Evolutionary conservation across 2,888 invertebrate species (phyloP), one percentile per base, ranked within the genome.

Genomic region (Plusia festucae): DNA sequence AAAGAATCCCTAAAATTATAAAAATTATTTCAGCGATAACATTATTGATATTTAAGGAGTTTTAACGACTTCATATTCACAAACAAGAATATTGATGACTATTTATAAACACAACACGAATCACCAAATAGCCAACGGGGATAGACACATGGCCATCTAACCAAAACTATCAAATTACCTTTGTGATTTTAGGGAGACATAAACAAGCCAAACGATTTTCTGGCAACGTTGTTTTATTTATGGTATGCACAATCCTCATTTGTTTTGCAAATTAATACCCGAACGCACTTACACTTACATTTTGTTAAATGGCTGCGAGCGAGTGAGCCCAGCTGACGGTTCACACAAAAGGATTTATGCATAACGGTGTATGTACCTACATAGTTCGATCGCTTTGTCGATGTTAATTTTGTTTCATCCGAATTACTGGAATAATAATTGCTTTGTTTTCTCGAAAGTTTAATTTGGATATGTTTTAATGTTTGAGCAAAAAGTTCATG

Each of bases 191-290:
- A 80, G 73, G 27, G 65, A 57, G 61, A 77, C 68, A 75, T 75
- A 72, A 79, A 77, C 70, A 73, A 9, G n/a, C 54, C 52, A 59
- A 61, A 65, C 65, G 67, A 65, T 79, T 79, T 73, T 74, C 56
- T 60, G 69, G 44, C 63, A 70, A 73, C 70, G 73, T 80, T 82
- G 73, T 77, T 81, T 81, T 81, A 80, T 81, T 80, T 82, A 78
- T 80, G 70, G 80, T 81, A 79, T 79, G 78, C 78, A 69, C 74
- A 82, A 85, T 84, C 74, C 87, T 87, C 86, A 93, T 92, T 92
- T 92, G 90, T 85, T 77, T 91, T 93, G 91, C 91, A 92, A 93
- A 93, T 93, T 91, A 90, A 92, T 90, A 88, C 90, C 83, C 75
- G 75, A 85, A 88, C 88, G 85, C 88, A 90, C 86, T 91, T 89